Conservation (phyloP, 1,140 invertebrate species). For the Neodiprion lecontei region DNA sequence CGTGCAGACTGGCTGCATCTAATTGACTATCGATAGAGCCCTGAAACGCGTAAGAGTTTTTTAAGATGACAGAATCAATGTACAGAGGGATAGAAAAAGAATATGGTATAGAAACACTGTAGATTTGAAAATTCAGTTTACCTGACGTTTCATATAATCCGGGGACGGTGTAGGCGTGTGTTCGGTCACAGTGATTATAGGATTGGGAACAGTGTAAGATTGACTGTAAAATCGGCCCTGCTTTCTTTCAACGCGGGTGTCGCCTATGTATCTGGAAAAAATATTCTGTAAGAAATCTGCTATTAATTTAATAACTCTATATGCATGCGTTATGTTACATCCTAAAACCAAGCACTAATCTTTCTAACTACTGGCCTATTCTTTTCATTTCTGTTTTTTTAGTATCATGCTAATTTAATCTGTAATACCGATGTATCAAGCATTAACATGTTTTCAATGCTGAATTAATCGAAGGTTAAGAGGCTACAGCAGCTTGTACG, state of each 20-base stretch:
- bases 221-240: conserved; percentile 56
- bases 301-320: neutral
- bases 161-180: conserved; percentile 90
- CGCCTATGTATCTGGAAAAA: conserved; percentile 50
- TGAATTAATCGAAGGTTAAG: neutral
- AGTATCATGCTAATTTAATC: neutral
- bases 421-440: neutral
- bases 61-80: too few relatives aligned
- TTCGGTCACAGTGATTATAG: conserved; percentile 95
- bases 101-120: neutral
- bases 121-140: conserved; percentile 46
- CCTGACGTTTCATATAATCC: conserved; percentile 81
- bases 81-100: too few relatives aligned
- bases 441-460: neutral
- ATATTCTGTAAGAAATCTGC: neutral
- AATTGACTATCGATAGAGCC: conserved; percentile 79
- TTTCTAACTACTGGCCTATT: neutral
- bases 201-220: conserved; percentile 72
- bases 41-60: conserved; percentile 20
- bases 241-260: conserved; percentile 55
- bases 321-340: neutral
- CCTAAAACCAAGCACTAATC: neutral
- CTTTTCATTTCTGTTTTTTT: neutral
- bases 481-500: neutral
- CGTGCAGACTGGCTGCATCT: conserved; percentile 74